These are phyloP conservation scores for Oceanites oceanicus DNA, from an alignment of 2,113 vertebrate species.

Conservation along the genomic window DNA sequence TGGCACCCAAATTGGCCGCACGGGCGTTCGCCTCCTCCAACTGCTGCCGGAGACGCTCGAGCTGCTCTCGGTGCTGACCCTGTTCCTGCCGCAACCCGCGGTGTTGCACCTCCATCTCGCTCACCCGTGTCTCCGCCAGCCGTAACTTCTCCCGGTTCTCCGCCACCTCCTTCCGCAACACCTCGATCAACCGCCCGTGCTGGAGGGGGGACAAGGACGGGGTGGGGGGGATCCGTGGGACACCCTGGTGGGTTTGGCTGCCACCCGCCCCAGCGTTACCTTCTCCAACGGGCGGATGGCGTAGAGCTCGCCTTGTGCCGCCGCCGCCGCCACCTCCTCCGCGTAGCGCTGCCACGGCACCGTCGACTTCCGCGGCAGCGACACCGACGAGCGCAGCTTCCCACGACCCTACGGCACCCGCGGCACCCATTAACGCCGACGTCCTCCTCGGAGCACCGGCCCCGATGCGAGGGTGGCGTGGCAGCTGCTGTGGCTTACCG, in stretches of 20 bases:
- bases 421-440: accelerated
- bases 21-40: neutral
- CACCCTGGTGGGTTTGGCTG: neutral
- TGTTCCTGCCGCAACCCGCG: neutral
- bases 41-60: neutral
- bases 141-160: constrained; percentile 73
- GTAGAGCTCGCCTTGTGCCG: neutral
- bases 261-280: neutral
- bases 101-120: neutral
- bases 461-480: accelerated
- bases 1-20: neutral
- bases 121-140: neutral
- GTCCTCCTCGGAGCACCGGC: accelerated
- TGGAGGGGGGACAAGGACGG: neutral
- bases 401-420: neutral
- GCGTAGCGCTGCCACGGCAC: constrained; percentile 74
- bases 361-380: constrained; percentile 66
- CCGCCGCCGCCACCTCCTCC: neutral
- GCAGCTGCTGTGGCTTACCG: neutral
- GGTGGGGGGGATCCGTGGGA: accelerated
- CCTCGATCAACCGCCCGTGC: constrained; percentile 76
- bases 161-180: constrained; percentile 72
- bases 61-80: neutral
- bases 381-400: constrained; percentile 12
- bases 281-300: constrained; percentile 39